Conservation (phyloP, 1,140 invertebrate genomes). For the Teleopsis dalmanni region DNA sequence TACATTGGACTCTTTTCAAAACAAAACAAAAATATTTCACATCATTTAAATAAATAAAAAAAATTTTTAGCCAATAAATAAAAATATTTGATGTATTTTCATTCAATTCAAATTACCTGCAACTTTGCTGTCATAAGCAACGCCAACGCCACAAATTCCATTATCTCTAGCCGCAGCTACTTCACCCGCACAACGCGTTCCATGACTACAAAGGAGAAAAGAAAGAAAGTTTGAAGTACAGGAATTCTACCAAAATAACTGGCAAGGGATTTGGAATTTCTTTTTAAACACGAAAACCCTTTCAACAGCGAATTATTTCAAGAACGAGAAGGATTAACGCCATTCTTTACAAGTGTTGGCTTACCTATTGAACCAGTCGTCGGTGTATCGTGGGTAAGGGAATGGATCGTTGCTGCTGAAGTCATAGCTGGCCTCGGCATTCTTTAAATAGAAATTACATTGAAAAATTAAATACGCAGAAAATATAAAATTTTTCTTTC, state of each 20-base stretch:
- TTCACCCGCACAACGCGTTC: slow-evolving; percentile 93
- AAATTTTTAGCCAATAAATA: not conserved
- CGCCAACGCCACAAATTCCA: slow-evolving; percentile 94
- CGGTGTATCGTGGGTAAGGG: slow-evolving; percentile 93
- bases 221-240: slow-evolving; percentile 6
- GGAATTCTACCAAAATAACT: not conserved
- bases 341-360: slow-evolving; percentile 14
- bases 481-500: too few relatives aligned
- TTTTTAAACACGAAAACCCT: not conserved
- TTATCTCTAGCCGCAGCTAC: slow-evolving; percentile 94
- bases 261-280: too few relatives aligned
- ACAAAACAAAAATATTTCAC: not conserved
- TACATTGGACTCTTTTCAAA: not conserved
- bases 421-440: slow-evolving; percentile 93
- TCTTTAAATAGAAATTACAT: too few relatives aligned
- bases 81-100: too few relatives aligned
- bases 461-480: too few relatives aligned
- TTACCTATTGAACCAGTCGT: slow-evolving; percentile 98
- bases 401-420: slow-evolving; percentile 98
- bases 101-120: slow-evolving; percentile 61
- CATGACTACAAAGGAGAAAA: slow-evolving; percentile 67
- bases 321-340: not conserved
- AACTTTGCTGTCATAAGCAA: slow-evolving; percentile 97
- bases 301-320: not conserved
- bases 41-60: not conserved